Base-by-base conservation (phyloP, 2,797 vertebrate species). In the Schizothorax lantsangensis region DNA sequence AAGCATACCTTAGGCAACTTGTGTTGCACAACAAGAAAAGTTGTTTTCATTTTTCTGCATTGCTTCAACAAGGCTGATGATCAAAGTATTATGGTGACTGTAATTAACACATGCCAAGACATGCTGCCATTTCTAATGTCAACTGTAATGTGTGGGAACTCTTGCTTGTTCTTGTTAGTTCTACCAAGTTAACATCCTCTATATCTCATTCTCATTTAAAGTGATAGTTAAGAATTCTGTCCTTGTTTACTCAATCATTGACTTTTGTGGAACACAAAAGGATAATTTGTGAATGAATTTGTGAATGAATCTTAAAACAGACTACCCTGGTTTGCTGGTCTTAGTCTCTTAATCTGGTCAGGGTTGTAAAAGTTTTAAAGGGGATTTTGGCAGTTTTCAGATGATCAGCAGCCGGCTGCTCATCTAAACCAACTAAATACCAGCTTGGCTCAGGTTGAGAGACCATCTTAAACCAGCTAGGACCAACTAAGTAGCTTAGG, bases 91-190 rank as follows among this genome's bases (percentile, higher is more conserved):
- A 38, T 47, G 72, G n/a, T 79, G 47, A 54, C 45, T 73, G 10
- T 14, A 79, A 74, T 80, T 52, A 36, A 68, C 69, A 81, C 85
- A 59, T 78, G 85, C 81, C 78, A 30, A 69, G 85, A 75, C 86
- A 77, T 84, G 86, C 78, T 79, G 66, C 73, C 54, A 2, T 87
- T 69, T 62, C 66, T 33, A 33, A 40, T 40, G 5, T 49, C 1
- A 3, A 19, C 83, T 49, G 47, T 57, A 36, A 68, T 15, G 40
- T 66, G 64, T 45, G 74, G 49, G 36, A 64, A n/a, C 8, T 71
- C 26, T 33, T 21, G 36, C 26, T 45, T 62, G 30, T 64, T 54
- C 71, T 74, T 11, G 4, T 43, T 21, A 30, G 9, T 85, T 79
- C 26, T n/a, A 45, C 14, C 26, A 17, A 5, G 23, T 45, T 45